Evolutionary conservation across 1,140 invertebrate species (phyloP).

Genomic region (Gryllus bimaculatus): DNA sequence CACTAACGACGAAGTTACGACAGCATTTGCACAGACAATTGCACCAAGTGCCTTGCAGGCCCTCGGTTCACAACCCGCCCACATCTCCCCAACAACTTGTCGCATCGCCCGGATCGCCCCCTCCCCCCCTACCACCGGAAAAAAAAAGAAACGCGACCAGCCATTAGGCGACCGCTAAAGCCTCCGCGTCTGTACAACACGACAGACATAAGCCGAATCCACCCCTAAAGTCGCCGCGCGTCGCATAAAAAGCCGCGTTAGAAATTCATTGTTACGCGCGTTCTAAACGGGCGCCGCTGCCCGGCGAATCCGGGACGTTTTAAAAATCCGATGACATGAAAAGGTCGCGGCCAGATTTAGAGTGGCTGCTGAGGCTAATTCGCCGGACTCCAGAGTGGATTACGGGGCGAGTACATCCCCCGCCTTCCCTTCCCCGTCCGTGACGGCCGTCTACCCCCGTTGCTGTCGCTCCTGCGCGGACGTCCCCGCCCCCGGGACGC

Average conservation of each 20-base stretch:
- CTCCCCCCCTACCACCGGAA: background rate
- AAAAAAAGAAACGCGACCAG: background rate
- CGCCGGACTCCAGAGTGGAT: background rate
- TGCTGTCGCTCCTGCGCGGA: background rate
- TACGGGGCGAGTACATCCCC: background rate
- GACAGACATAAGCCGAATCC: background rate
- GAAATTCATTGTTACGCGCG: constrained; percentile 3
- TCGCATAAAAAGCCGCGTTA: background rate
- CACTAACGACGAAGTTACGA: too few species aligned
- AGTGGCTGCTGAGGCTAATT: background rate
- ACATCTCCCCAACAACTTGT: too few species aligned
- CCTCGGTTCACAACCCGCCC: too few species aligned
- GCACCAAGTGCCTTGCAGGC: too few species aligned
- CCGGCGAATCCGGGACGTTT: background rate
- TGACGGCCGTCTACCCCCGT: background rate
- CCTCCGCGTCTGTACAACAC: background rate
- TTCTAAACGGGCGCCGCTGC: background rate
- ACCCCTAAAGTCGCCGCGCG: background rate
- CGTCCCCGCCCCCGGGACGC: too few species aligned
- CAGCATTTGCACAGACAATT: too few species aligned
- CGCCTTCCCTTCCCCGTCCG: background rate
- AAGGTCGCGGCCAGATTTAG: background rate
- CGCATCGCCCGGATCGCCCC: too few species aligned
- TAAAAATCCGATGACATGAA: constrained; percentile 5
- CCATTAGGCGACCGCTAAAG: background rate